Conservation (phyloP, 2,797 vertebrate species). For the Potorous gilbertii region DNA sequence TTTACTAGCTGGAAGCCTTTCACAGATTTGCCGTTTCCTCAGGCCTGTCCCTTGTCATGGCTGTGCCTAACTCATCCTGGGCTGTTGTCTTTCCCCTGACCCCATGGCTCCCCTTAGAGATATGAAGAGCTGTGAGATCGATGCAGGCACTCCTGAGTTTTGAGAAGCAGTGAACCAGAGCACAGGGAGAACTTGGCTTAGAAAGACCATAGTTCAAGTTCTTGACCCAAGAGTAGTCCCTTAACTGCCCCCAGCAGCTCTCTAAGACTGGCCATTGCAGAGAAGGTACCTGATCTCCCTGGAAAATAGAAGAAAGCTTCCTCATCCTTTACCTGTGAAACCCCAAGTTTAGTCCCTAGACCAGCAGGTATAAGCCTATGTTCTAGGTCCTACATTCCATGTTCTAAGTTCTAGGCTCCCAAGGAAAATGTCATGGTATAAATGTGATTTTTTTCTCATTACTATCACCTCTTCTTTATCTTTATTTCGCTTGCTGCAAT, state of each 20-base stretch:
- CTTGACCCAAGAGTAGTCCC: neutral
- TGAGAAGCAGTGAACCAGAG: neutral
- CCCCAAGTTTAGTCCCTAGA: neutral
- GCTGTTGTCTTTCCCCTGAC: neutral
- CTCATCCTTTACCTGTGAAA: neutral
- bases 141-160: neutral
- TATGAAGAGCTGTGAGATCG: neutral
- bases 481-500: neutral
- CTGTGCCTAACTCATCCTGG: accelerated
- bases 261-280: neutral
- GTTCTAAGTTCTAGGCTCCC: neutral
- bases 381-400: neutral
- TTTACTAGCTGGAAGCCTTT: neutral
- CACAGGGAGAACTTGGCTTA: neutral
- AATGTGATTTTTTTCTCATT: neutral
- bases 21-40: neutral
- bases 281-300: neutral
- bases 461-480: neutral
- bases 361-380: neutral
- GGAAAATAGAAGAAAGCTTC: neutral
- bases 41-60: neutral
- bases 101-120: too few species aligned
- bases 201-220: neutral
- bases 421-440: neutral
- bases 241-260: neutral